Base-by-base conservation (phyloP, 2,797 vertebrate genomes). In the Hafferia zeledoni region DNA sequence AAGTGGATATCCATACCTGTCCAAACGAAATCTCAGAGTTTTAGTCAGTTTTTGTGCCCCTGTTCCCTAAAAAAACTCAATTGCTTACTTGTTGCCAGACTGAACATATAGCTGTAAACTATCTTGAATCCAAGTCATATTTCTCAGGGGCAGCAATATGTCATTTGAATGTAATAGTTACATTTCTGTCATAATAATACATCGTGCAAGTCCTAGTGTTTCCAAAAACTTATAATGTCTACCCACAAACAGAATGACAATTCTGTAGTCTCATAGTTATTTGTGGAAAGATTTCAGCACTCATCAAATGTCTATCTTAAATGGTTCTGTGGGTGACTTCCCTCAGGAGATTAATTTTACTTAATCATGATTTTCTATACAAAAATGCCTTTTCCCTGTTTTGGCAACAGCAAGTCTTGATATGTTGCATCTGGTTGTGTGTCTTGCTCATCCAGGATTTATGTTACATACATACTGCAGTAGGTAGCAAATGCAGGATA, bases 381-480 rank as follows among this genome's bases (percentile, higher is more conserved):
- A 39, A 63, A 35, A 41, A 14, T 20, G 4, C 22, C n/a, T 87
- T 39, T 90, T 70, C 30, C 28, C 33, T 4, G 3, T 80, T 83
- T 69, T 84, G 18, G 17, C 46, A 82, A 33, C 20, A 80, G 5
- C 11, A n/a, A 50, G 7, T 55, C 41, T 17, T 3, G 0, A 3
- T 72, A 28, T 64, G 7, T 43, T 70, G 44, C 30, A 70, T 81
- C 13, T 47, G 25, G 2, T 44, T 78, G 9, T 50, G 7, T 37
- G 35, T 57, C 56, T 78, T 8, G 9, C 39, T 85, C 65, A 68
- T 47, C 23, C 59, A 63, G 12, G 27, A 55, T 84, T 79, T 74
- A 43, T 0, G 0, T 78, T 55, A 23, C 8, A 9, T 43, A 5
- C 0, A 0, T 57, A 15, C 41, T 69, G 7, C 31, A 41, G 10